A percentile compares a stretch with the other conserved stretches of the same genome.
These are phyloP conservation scores for Xestia xanthographa DNA, from an alignment of 2,888 invertebrate species.

Conservation along the genomic window DNA sequence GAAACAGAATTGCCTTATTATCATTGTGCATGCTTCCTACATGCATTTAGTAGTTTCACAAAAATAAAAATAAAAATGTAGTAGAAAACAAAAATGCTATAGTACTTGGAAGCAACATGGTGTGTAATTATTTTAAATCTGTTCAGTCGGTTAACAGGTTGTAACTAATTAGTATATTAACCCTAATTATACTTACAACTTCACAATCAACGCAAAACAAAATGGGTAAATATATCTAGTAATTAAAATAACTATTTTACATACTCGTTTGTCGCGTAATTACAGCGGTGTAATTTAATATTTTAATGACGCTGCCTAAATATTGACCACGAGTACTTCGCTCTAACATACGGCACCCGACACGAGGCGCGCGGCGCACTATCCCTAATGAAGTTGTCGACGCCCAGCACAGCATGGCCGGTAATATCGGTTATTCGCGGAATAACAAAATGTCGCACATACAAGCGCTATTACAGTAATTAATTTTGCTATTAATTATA, in stretches of 20 bases:
- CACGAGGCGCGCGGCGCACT: constrained; percentile 44
- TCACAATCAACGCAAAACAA: constrained; percentile 1
- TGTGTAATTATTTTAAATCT: neutral
- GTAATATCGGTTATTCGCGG: constrained; percentile 54
- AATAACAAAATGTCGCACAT: constrained; percentile 61
- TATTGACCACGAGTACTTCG: constrained; percentile 33
- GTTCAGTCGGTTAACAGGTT: neutral
- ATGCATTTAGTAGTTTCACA: neutral
- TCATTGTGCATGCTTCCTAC: neutral
- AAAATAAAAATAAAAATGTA: neutral
- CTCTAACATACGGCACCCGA: neutral
- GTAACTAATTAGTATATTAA: constrained; percentile 8
- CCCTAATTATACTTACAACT: constrained; percentile 1
- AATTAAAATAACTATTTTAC: constrained; percentile 31
- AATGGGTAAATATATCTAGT: neutral
- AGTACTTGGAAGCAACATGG: neutral
- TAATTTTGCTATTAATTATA: constrained; percentile 65
- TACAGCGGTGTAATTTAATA: constrained; percentile 50
- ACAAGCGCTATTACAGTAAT: constrained; percentile 55
- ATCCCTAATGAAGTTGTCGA: constrained; percentile 54
- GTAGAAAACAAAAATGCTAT: neutral
- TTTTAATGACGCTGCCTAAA: constrained; percentile 58
- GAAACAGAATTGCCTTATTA: neutral
- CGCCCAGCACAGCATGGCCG: constrained; percentile 18
- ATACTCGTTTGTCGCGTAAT: constrained; percentile 39